These are phyloP conservation scores for Dinoponera quadriceps DNA, from an alignment of 1,140 invertebrate genomes.

Conservation along the genomic window DNA sequence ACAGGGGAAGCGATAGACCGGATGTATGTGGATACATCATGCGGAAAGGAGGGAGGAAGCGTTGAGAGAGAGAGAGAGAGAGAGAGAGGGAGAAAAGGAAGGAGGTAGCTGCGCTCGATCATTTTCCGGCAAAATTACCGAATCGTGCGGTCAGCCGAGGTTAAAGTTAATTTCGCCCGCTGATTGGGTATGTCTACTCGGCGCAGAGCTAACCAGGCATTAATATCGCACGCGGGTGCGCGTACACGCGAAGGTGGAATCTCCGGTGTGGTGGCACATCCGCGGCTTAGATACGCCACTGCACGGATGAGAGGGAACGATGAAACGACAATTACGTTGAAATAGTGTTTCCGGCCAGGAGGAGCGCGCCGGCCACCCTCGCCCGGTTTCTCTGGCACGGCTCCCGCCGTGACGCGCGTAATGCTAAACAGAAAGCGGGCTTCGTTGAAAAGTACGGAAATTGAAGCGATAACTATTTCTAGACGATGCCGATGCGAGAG, in stretches of 20 bases:
- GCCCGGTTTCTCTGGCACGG: not conserved
- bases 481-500: constrained; percentile 1
- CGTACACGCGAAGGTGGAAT: constrained; percentile 56
- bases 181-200: constrained; percentile 67
- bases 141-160: constrained; percentile 21
- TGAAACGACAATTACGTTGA: constrained; percentile 79
- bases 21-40: constrained; percentile 39
- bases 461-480: constrained; percentile 51
- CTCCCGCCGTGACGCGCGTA: constrained; percentile 25
- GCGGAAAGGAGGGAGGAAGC: not conserved
- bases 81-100: not conserved
- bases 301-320: constrained; percentile 72
- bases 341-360: constrained; percentile 78
- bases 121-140: constrained; percentile 62
- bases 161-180: constrained; percentile 70
- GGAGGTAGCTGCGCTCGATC: constrained; percentile 36
- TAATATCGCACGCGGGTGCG: constrained; percentile 60
- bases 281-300: constrained; percentile 60
- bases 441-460: constrained; percentile 54
- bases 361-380: constrained; percentile 56
- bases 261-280: constrained; percentile 53
- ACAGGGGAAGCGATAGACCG: constrained; percentile 52
- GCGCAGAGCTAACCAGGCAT: constrained; percentile 58
- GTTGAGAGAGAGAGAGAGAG: not conserved
- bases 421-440: constrained; percentile 27